These are phyloP conservation scores for Sinotaia quadrata DNA, from an alignment of 2,888 invertebrate species.

Conservation along the genomic window DNA sequence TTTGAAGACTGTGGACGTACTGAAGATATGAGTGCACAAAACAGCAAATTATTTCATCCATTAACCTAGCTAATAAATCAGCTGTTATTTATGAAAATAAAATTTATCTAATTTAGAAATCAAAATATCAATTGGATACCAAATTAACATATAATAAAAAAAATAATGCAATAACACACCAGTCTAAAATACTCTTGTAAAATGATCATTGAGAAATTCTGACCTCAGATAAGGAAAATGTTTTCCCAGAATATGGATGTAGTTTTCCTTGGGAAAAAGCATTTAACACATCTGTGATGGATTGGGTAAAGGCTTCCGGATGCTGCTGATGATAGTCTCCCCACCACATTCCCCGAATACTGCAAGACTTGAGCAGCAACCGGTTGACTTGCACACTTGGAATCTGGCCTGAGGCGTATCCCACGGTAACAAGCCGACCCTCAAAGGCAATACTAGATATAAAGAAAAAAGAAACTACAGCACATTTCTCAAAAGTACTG, in stretches of 20 bases:
- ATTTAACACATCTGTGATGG: conserved; percentile 77
- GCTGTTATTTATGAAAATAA: too few species aligned
- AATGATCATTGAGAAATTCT: too few species aligned
- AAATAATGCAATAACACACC: too few species aligned
- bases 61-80: too few species aligned
- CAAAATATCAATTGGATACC: too few species aligned
- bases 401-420: conserved; percentile 75
- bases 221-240: conserved; percentile 75
- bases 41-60: too few species aligned
- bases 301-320: conserved; percentile 75
- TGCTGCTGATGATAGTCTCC: conserved; percentile 73
- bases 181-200: too few species aligned
- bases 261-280: conserved; percentile 79
- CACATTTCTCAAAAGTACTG: background rate
- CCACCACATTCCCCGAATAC: conserved; percentile 74
- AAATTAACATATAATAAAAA: too few species aligned
- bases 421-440: conserved; percentile 75
- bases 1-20: too few species aligned
- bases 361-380: conserved; percentile 73
- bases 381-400: conserved; percentile 73
- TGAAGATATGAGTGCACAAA: too few species aligned
- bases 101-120: too few species aligned
- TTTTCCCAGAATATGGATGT: conserved; percentile 76
- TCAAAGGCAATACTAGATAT: conserved; percentile 75
- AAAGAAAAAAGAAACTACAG: background rate